Base-by-base conservation (phyloP, 2,113 vertebrate genomes). In the Ia io region DNA sequence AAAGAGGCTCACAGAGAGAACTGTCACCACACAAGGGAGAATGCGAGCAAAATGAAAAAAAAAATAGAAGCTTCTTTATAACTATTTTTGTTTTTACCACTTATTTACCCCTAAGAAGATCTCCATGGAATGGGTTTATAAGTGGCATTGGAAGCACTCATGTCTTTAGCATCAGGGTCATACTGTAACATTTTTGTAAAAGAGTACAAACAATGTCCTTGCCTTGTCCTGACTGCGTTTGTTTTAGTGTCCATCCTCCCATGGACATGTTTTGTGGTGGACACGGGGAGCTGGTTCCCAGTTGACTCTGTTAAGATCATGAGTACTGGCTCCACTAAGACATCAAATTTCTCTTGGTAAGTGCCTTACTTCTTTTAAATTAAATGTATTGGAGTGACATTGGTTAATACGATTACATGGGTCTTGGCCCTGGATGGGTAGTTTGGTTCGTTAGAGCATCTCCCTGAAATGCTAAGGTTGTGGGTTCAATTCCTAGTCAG, bases 231-330 rank as follows among this genome's bases (percentile, higher is more conserved):
- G n/a, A 14, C 40, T 76, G 35, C 30, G 69, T 59, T 88, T 42
- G 53, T 40, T 80, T 25, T 32, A 47, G 4, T 59, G 93, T 90
- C 6, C 32, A 25, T 28, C 0, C 0, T 9, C 84, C 12, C 10
- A 0, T 11, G 18, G 65, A 18, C 9, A 0, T 1, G 0, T 56
- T 44, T 42, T 65, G 23, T 18, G 56, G 3, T 90, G 49, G 40
- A 76, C 83, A 42, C 6, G 76, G 17, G 25, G 49, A 71, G 56
- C n/a, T 85, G 35, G 14, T 59, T 88, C 16, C 5, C 23, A 0
- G 5, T 93, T 86, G 86, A 87, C 84, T 88, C 22, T 83, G 77
- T 87, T 86, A 83, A 84, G 23, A 61, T 88, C 6, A 74, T 87
- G 40, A 73, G 2, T 32, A 47, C 85, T 22, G 22, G 9, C 69